Percentiles rank a stretch among this genome's conserved stretches.
These are phyloP conservation scores for Tenthredo mesomela DNA, from an alignment of 2,888 invertebrate species.

Conservation along the genomic window DNA sequence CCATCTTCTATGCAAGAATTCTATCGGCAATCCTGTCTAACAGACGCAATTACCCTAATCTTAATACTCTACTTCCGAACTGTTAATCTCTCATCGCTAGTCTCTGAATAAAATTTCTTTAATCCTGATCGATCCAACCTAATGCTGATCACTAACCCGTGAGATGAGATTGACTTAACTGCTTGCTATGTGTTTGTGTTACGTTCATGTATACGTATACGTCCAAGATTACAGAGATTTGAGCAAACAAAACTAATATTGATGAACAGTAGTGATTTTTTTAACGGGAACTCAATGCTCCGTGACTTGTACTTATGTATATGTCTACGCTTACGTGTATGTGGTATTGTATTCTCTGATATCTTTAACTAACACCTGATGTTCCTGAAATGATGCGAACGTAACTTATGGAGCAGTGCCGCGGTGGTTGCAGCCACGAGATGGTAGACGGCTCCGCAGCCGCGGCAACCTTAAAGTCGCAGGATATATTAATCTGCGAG, in stretches of 20 bases:
- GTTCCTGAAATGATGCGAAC: slow-evolving; percentile 70
- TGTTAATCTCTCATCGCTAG: slow-evolving; percentile 11
- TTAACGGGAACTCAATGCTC: not conserved
- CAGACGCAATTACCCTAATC: slow-evolving; percentile 17
- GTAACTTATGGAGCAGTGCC: slow-evolving; percentile 76
- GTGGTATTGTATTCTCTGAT: slow-evolving; percentile 37
- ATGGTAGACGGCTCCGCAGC: slow-evolving; percentile 75
- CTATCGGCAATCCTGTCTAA: not conserved
- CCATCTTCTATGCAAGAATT: slow-evolving; percentile 32
- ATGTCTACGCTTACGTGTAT: not conserved
- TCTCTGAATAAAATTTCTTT: not conserved
- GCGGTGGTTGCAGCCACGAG: slow-evolving; percentile 78
- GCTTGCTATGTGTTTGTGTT: not conserved
- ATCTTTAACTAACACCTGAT: slow-evolving; percentile 49
- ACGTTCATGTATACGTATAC: not conserved
- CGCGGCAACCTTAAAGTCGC: slow-evolving; percentile 51
- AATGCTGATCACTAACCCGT: not conserved
- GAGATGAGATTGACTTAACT: not conserved
- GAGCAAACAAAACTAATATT: not conserved
- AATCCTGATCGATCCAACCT: not conserved
- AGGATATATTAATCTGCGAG: slow-evolving; percentile 50
- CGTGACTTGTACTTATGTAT: not conserved
- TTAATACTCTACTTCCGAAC: not conserved
- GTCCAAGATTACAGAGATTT: not conserved
- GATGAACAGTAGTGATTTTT: not conserved